A percentile compares a stretch with the other conserved stretches of the same genome.
phyloP scores from a whole-genome alignment of 2,888 invertebrate species.

The Apamea anceps region DNA sequence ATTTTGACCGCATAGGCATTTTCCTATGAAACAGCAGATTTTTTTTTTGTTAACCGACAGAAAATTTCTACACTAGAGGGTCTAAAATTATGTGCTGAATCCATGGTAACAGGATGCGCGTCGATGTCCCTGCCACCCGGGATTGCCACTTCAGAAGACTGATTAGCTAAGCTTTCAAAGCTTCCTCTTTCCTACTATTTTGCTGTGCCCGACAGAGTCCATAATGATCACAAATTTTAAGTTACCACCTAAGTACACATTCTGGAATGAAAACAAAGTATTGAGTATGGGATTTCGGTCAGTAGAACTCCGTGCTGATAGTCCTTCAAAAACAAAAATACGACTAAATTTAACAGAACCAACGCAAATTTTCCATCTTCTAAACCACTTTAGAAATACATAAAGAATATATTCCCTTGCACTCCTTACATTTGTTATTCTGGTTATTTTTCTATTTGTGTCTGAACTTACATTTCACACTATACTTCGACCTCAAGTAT shows the following conservation, averaged over 20 bases:
- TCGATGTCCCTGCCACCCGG: too few species aligned
- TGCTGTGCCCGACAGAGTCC: not conserved
- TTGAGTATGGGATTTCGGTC: not conserved
- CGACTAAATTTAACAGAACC: not conserved
- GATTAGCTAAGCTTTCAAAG: not conserved
- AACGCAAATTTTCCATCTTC: too few species aligned
- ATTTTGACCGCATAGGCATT: too few species aligned
- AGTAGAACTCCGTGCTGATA: not conserved
- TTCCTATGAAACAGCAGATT: too few species aligned
- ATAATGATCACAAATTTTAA: not conserved
- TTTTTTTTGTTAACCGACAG: too few species aligned
- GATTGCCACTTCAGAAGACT: not conserved
- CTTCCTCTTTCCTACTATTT: not conserved
- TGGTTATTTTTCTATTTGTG: constrained; percentile 17
- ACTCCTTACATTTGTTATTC: not conserved
- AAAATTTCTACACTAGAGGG: too few species aligned
- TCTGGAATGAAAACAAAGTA: not conserved
- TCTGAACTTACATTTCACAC: constrained; percentile 22
- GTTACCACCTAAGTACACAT: not conserved
- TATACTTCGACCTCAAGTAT: constrained; percentile 40
- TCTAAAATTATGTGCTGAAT: too few species aligned
- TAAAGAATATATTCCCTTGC: not conserved
- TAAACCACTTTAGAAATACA: not conserved
- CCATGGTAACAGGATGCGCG: too few species aligned
- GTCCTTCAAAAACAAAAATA: not conserved